phyloP scores from a whole-genome alignment of 1,140 invertebrate genomes.

The Danaus plexippus region DNA sequence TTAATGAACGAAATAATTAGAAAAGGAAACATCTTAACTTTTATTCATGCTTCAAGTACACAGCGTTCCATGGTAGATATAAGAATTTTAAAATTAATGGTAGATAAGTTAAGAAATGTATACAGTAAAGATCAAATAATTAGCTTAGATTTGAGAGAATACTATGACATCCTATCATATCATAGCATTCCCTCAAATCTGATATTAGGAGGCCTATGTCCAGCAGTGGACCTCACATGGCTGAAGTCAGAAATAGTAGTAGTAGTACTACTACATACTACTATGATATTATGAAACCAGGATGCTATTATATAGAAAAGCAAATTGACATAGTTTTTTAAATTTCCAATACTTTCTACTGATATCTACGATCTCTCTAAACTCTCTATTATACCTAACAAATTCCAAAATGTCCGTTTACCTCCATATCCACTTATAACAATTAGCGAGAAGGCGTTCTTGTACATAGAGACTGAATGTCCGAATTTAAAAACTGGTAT shows the following conservation, averaged over 20 bases:
- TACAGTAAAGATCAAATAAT: slow-evolving; percentile 19
- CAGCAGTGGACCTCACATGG: no score
- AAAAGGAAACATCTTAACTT: slow-evolving; percentile 34
- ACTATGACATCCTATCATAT: no score
- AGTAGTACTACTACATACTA: no score
- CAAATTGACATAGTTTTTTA: slow-evolving; percentile 18
- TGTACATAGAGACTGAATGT: slow-evolving; percentile 34
- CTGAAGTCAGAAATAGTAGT: no score
- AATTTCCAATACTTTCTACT: no score
- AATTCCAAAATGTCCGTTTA: slow-evolving; percentile 17
- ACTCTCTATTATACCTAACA: slow-evolving; percentile 21
- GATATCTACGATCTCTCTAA: slow-evolving; percentile 5
- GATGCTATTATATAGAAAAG: slow-evolving; percentile 18
- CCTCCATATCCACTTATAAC: slow-evolving; percentile 24
- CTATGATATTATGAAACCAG: neutral
- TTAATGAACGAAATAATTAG: slow-evolving; percentile 19
- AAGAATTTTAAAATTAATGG: slow-evolving; percentile 18
- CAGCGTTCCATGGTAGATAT: slow-evolving; percentile 27
- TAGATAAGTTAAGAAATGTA: slow-evolving; percentile 19
- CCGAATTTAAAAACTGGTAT: slow-evolving; percentile 8
- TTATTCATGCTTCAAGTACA: slow-evolving; percentile 23
- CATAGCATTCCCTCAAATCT: no score
- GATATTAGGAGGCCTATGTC: no score
- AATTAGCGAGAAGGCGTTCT: slow-evolving; percentile 22
- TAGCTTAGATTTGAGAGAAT: slow-evolving; percentile 24